phyloP scores from a whole-genome alignment of 2,113 vertebrate species.

The Loxodonta africana region DNA sequence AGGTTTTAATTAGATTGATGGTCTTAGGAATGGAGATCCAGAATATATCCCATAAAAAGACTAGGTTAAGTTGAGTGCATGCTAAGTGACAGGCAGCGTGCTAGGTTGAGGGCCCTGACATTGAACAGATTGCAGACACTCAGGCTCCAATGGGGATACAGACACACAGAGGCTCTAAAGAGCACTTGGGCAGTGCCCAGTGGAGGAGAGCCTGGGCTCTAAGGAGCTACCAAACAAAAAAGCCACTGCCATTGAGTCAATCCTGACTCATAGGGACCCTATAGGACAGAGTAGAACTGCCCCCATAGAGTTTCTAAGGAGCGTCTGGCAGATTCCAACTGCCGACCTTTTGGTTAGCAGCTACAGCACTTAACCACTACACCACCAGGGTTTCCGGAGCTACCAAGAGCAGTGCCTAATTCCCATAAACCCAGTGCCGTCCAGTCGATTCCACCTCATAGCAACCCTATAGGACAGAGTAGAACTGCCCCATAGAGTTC shows the following conservation, averaged over 20 bases:
- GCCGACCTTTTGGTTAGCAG: too few species aligned
- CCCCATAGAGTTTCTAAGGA: too few species aligned
- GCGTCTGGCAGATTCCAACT: too few species aligned
- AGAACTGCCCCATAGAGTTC: too few species aligned
- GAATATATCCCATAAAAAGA: neutral
- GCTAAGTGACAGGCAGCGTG: neutral
- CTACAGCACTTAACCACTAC: too few species aligned
- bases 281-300: too few species aligned
- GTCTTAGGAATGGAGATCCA: neutral
- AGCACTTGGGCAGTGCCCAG: fast-evolving
- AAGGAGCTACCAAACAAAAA: neutral
- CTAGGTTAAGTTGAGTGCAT: neutral
- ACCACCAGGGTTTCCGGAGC: too few species aligned
- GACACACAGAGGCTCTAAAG: fast-evolving
- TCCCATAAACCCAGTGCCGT: too few species aligned
- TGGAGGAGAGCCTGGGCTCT: neutral
- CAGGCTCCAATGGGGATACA: neutral
- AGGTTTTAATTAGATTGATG: neutral
- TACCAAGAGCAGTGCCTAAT: neutral
- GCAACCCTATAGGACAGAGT: too few species aligned
- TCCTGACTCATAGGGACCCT: too few species aligned
- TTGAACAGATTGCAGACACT: neutral
- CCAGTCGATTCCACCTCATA: too few species aligned
- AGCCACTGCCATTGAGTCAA: too few species aligned
- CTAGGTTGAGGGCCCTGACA: neutral